Conservation (phyloP, 1,140 invertebrate genomes). For the Neodiprion virginianus region DNA sequence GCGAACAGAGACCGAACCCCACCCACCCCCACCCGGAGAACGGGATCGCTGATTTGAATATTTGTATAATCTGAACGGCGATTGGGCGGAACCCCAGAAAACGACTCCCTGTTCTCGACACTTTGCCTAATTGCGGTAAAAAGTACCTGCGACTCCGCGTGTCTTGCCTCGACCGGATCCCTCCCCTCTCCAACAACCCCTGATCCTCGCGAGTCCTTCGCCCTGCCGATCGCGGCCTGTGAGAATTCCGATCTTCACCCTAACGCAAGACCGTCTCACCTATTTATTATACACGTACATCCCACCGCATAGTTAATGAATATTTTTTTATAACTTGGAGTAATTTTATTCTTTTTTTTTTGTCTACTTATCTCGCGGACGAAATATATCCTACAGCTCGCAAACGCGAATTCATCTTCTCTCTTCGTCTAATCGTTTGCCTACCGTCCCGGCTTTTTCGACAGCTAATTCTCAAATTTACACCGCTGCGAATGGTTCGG, state of each 20-base stretch:
- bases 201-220: too few species aligned
- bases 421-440: too few species aligned
- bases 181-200: too few species aligned
- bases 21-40: background rate
- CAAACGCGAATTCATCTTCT: too few species aligned
- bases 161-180: too few species aligned
- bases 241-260: too few species aligned
- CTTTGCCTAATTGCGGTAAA: slow-evolving; percentile 5
- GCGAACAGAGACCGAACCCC: background rate
- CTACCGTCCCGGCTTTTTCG: background rate
- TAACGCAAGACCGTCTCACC: too few species aligned
- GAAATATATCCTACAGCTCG: background rate
- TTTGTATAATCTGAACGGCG: slow-evolving; percentile 2
- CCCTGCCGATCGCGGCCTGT: too few species aligned
- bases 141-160: background rate
- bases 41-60: background rate
- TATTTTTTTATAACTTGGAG: too few species aligned
- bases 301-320: too few species aligned
- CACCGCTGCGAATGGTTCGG: background rate
- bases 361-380: background rate
- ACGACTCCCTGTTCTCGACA: slow-evolving; percentile 3
- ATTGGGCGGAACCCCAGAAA: slow-evolving; percentile 5
- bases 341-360: background rate
- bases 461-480: background rate
- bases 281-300: too few species aligned